Conservation (phyloP, 1,140 invertebrate genomes). For the Thaumatotibia leucotreta region DNA sequence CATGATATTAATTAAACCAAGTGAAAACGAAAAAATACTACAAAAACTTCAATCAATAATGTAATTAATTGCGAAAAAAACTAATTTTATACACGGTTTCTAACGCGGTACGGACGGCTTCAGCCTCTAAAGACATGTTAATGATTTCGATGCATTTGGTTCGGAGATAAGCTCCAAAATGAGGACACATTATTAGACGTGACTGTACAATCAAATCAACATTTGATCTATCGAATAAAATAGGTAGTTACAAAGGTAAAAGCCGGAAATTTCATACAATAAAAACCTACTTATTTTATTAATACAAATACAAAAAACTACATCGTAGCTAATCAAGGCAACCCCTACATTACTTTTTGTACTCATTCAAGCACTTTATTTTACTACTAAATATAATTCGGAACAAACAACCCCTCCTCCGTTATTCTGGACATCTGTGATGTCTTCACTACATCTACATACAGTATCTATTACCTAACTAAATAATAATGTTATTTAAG, state of each 20-base stretch:
- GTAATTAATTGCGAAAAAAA: too few relatives aligned
- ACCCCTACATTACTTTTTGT: neutral
- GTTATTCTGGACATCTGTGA: neutral
- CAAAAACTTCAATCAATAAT: too few relatives aligned
- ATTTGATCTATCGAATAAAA: too few relatives aligned
- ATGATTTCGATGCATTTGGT: too few relatives aligned
- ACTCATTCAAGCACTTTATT: neutral
- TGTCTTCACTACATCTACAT: neutral
- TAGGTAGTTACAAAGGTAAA: neutral
- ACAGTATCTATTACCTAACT: neutral
- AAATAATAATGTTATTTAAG: neutral
- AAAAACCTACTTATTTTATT: neutral
- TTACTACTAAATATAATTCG: neutral
- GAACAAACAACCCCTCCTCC: neutral
- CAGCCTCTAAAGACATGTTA: too few relatives aligned
- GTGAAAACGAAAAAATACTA: too few relatives aligned
- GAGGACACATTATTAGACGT: too few relatives aligned
- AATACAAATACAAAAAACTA: neutral
- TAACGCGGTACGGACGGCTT: too few relatives aligned
- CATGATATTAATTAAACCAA: too few relatives aligned
- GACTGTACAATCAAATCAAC: too few relatives aligned
- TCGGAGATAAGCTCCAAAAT: too few relatives aligned
- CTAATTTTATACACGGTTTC: too few relatives aligned
- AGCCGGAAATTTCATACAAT: neutral
- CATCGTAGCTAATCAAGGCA: neutral